Percentiles rank a stretch among this genome's conserved stretches.
phyloP scores from a whole-genome alignment of 2,888 invertebrate species.

The Bimastos eiseni region DNA sequence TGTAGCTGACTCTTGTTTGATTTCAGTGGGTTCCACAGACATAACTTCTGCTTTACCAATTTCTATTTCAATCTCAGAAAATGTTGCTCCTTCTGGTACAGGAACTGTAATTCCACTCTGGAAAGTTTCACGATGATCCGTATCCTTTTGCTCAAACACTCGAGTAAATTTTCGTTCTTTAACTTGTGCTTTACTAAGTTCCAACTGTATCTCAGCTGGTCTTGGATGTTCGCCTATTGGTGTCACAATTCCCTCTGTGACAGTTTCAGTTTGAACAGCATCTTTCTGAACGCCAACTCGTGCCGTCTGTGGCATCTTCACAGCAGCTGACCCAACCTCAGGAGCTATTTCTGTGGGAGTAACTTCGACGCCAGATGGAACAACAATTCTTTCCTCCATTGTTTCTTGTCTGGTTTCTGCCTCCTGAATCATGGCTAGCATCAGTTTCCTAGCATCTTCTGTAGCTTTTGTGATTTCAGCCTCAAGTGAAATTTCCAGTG shows the following conservation, averaged over 20 bases:
- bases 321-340: conserved; percentile 28
- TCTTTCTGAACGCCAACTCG: conserved; percentile 33
- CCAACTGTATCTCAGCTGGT: conserved; percentile 23
- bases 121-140: neutral
- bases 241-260: conserved; percentile 25
- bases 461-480: conserved; percentile 23
- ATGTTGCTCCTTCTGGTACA: neutral
- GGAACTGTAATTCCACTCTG: conserved; percentile 18
- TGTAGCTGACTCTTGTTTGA: conserved; percentile 19
- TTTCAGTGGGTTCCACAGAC: conserved; percentile 40
- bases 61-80: conserved; percentile 23
- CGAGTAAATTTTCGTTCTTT: conserved; percentile 8
- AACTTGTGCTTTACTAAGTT: conserved; percentile 17
- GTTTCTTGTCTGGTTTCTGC: neutral
- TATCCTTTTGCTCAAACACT: conserved; percentile 23
- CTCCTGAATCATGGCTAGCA: neutral
- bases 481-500: conserved; percentile 28
- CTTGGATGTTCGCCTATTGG: conserved; percentile 18
- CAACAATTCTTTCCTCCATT: conserved; percentile 25
- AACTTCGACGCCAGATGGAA: conserved; percentile 17
- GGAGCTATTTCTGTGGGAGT: conserved; percentile 20
- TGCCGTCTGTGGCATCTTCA: conserved; percentile 28
- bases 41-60: conserved; percentile 23
- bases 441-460: neutral
- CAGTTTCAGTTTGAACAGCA: conserved; percentile 23